These are phyloP conservation scores for Sphaerophoria rueppellii DNA, from an alignment of 2,888 invertebrate species.

Conservation along the genomic window DNA sequence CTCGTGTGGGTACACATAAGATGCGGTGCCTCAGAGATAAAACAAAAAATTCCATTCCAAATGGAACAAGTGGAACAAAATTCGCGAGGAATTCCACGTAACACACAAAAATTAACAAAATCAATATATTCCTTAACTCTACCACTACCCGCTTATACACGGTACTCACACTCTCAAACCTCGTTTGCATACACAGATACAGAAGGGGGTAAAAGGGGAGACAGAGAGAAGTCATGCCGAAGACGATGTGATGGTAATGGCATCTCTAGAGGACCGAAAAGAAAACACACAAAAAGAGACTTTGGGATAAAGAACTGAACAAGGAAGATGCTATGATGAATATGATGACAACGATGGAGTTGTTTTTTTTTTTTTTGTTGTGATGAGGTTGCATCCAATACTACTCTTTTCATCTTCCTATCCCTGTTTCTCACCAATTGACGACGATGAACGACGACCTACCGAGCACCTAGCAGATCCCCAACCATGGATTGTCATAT, in stretches of 20 bases:
- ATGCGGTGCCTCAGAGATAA: slow-evolving; percentile 15
- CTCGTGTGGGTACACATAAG: slow-evolving; percentile 10
- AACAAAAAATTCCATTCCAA: slow-evolving; percentile 10
- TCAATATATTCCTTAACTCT: slow-evolving; percentile 72
- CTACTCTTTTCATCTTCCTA: slow-evolving; percentile 24
- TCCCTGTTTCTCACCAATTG: neutral
- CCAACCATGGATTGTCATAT: slow-evolving; percentile 2
- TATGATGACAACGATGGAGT: slow-evolving; percentile 43
- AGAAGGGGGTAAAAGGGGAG: neutral
- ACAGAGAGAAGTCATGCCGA: slow-evolving; percentile 17
- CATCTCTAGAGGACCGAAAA: slow-evolving; percentile 62
- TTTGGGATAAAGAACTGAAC: slow-evolving; percentile 66
- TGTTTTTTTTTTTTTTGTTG: neutral
- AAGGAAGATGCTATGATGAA: slow-evolving; percentile 70
- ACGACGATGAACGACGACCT: neutral
- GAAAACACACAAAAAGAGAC: slow-evolving; percentile 69
- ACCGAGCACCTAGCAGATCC: slow-evolving; percentile 8
- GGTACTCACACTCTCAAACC: neutral
- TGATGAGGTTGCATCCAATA: slow-evolving; percentile 65
- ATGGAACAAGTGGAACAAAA: slow-evolving; percentile 50
- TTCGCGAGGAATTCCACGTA: slow-evolving; percentile 71
- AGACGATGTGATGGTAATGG: slow-evolving; percentile 28
- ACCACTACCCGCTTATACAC: slow-evolving; percentile 45
- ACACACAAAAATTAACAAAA: slow-evolving; percentile 72
- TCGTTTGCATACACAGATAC: neutral